These are phyloP conservation scores for Heliothis peltigera DNA, from an alignment of 2,888 invertebrate genomes.

Conservation along the genomic window DNA sequence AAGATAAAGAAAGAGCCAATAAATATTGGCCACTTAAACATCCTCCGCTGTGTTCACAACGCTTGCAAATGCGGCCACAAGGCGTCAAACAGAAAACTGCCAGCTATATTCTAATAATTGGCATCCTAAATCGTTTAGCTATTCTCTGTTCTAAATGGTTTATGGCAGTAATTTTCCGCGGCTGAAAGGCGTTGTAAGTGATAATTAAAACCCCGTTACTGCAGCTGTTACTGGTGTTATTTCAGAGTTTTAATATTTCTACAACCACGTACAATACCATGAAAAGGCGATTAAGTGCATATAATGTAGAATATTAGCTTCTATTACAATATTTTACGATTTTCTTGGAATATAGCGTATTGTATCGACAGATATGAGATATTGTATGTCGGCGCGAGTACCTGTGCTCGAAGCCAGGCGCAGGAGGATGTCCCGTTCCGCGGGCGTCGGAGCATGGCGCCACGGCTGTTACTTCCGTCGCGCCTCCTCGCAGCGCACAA, in stretches of 20 bases:
- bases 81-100: conserved; percentile 64
- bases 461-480: conserved; percentile 82
- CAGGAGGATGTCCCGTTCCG: conserved; percentile 32
- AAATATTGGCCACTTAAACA: conserved; percentile 59
- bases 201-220: conserved; percentile 87
- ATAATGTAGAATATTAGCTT: conserved; percentile 68
- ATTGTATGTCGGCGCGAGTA: not conserved
- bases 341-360: conserved; percentile 42
- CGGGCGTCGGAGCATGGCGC: conserved; percentile 56
- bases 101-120: conserved; percentile 76
- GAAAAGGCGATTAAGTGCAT: conserved; percentile 75
- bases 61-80: conserved; percentile 45
- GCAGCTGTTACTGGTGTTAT: conserved; percentile 86
- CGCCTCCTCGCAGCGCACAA: conserved; percentile 63
- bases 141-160: conserved; percentile 82
- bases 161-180: conserved; percentile 84
- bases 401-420: conserved; percentile 21
- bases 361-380: conserved; percentile 12
- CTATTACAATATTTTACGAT: conserved; percentile 59
- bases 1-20: conserved; percentile 66
- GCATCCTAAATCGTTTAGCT: conserved; percentile 80
- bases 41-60: conserved; percentile 51
- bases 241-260: conserved; percentile 81
- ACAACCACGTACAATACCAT: conserved; percentile 69
- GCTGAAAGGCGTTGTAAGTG: conserved; percentile 86